Base-by-base conservation (phyloP, 1,140 invertebrate genomes). In the Phymastichus coffea region DNA sequence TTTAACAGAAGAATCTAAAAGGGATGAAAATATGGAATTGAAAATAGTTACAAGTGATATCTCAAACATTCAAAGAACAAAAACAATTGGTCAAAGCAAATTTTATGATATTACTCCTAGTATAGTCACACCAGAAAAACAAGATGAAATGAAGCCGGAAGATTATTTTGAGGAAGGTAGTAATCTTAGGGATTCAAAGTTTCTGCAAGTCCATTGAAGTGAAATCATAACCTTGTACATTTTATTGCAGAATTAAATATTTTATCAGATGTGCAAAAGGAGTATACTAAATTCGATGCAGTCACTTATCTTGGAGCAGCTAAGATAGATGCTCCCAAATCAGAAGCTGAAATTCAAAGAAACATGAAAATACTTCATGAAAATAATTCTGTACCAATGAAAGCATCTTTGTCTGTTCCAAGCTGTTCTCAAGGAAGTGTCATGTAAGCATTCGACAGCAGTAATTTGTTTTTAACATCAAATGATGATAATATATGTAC, bases 231-330 rank as follows among this genome's bases (percentile, higher is more conserved):
- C 49, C 52, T 6, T 38, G 30, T 60, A 28, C 10, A 15, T 57
- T 47, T 37, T 55, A 43, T 62, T 59, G 9, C 37, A 77, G 73
- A 78, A 65, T 56, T 73, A 48, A 64, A 73, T 64, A 57, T 72
- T 82, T 84, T 88, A 69, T 87, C 88, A 64, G 88, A 91, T 74
- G 86, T 90, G 46, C 87, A 90, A 73, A 90, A 93, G 77, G 91
- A 94, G 61, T 93, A 91, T 70, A 93, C 91, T 52, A 87, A 95
- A 67, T 98, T 97, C 77, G 90, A 93, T 74, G 91, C 94, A 15
- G 92, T 99, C 23, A 93, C 91, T 51, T 99, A 98, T 81, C 82
- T 99, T 57, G 96, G 97, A 28, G 92, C 92, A 10, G 92, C 95
- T 41, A 87, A 88, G 57, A 95, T 99, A 59, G 93, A 94, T 77